Evolutionary conservation across 2,113 vertebrate species (phyloP).

Genomic region (Phylloscopus trochilus): DNA sequence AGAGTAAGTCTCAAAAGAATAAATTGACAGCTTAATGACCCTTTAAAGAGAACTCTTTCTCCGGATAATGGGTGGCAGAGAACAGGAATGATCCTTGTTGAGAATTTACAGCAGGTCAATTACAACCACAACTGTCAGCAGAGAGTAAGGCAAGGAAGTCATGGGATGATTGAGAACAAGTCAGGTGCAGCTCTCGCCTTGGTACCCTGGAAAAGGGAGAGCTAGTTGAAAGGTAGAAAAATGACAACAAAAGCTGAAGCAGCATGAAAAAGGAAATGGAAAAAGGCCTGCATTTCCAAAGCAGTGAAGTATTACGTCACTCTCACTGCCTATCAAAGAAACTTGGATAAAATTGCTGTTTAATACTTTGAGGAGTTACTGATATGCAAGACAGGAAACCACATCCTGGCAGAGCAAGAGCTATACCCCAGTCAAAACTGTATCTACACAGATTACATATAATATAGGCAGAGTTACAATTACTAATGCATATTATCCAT

Average conservation of each 20-base stretch:
- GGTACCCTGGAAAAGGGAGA: background rate
- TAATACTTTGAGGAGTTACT: background rate
- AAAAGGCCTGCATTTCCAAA: background rate
- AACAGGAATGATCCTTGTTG: background rate
- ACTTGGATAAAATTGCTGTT: background rate
- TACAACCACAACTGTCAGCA: conserved; percentile 43
- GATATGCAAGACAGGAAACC: background rate
- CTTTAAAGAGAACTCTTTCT: conserved; percentile 19
- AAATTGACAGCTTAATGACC: conserved; percentile 22
- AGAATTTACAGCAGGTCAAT: conserved; percentile 48
- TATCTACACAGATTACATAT: background rate
- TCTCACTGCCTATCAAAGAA: background rate
- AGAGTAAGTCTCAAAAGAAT: conserved; percentile 31
- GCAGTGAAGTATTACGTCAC: background rate
- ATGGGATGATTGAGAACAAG: background rate
- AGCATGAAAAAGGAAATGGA: background rate
- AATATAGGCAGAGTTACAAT: background rate
- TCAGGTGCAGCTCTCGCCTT: background rate
- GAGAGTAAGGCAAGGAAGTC: background rate
- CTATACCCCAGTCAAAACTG: background rate
- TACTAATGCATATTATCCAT: background rate
- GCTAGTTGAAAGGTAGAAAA: background rate
- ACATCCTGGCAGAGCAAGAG: background rate
- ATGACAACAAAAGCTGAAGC: background rate
- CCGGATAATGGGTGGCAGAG: conserved; percentile 27